Evolutionary conservation across 2,888 invertebrate genomes (phyloP).

Genomic region (Himalopsyche anomala): DNA sequence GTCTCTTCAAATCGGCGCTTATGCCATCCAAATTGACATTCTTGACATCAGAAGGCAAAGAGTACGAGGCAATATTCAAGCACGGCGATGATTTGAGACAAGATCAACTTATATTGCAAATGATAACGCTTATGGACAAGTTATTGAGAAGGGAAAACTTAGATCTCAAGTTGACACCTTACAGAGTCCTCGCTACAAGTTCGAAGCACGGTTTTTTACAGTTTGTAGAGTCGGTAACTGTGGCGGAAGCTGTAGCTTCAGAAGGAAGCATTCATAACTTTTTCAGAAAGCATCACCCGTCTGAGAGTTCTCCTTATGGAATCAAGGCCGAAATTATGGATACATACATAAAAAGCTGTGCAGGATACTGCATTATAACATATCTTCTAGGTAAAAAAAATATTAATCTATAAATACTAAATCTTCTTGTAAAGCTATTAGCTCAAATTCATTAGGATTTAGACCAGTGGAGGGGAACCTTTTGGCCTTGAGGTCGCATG

Average conservation of each 20-base stretch:
- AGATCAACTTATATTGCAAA: constrained; percentile 97
- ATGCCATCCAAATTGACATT: constrained; percentile 97
- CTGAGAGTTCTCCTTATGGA: constrained; percentile 91
- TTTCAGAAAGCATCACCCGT: constrained; percentile 92
- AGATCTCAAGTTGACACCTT: constrained; percentile 97
- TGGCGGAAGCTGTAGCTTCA: constrained; percentile 91
- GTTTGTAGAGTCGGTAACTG: constrained; percentile 94
- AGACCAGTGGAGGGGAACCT: no score
- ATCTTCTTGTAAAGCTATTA: no score
- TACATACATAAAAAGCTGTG: constrained; percentile 96
- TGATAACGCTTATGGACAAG: constrained; percentile 99
- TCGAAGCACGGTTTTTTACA: constrained; percentile 97
- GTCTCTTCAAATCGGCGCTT: constrained; percentile 95
- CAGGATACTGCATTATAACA: constrained; percentile 98
- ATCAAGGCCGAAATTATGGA: constrained; percentile 97
- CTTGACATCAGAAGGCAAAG: constrained; percentile 85
- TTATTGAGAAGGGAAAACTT: constrained; percentile 94
- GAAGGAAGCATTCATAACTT: constrained; percentile 96
- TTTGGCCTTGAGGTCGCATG: no score
- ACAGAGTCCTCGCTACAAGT: constrained; percentile 96
- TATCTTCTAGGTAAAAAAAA: constrained; percentile 84
- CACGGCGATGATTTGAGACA: constrained; percentile 98
- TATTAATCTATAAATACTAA: no score
- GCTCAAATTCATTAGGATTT: no score
- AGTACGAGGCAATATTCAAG: constrained; percentile 98